These are phyloP conservation scores for Hesperia comma DNA, from an alignment of 2,888 invertebrate species.

Conservation along the genomic window DNA sequence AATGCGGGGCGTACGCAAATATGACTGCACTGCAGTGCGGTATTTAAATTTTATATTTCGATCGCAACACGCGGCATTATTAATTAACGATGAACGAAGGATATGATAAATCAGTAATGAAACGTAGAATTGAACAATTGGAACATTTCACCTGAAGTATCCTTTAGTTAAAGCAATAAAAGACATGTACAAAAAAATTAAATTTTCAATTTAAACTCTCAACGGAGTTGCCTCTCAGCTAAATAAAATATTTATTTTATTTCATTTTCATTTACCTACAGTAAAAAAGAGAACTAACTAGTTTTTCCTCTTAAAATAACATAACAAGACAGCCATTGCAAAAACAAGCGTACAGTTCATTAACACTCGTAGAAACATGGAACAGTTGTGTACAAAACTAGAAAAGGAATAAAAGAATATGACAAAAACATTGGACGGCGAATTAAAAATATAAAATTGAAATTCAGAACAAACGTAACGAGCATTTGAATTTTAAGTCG, in stretches of 20 bases:
- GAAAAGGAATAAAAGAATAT: too few species aligned
- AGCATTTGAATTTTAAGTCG: too few species aligned
- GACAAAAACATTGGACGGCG: too few species aligned
- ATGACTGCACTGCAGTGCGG: slow-evolving; percentile 16
- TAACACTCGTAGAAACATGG: too few species aligned
- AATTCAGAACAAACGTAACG: too few species aligned
- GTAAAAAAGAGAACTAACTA: too few species aligned
- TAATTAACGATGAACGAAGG: not conserved
- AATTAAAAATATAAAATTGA: too few species aligned
- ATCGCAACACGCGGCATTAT: not conserved
- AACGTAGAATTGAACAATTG: not conserved
- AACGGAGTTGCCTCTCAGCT: not conserved
- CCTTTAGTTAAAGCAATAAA: not conserved
- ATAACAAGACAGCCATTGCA: too few species aligned
- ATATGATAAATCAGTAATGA: not conserved
- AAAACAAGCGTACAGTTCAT: too few species aligned
- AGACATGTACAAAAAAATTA: not conserved
- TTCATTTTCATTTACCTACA: too few species aligned
- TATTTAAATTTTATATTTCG: slow-evolving; percentile 5
- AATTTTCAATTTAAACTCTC: not conserved
- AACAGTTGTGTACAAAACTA: too few species aligned
- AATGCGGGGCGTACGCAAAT: slow-evolving; percentile 13
- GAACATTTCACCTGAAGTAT: not conserved
- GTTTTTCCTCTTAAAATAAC: too few species aligned
- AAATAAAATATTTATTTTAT: not conserved